Conservation (phyloP, 2,113 vertebrate genomes). For the Rafetus swinhoei region DNA sequence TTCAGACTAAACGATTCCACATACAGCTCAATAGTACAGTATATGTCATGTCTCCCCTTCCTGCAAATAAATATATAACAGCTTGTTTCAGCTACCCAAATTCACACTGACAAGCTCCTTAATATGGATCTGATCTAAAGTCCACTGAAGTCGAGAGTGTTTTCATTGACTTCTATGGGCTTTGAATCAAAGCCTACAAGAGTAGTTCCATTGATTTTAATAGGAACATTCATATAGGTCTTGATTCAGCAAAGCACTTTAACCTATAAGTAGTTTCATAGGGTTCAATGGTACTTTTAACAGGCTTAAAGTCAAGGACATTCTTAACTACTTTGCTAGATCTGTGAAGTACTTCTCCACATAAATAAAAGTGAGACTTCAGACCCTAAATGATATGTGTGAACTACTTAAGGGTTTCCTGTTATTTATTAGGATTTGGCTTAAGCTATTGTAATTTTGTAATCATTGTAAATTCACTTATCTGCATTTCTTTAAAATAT, state of each 20-base stretch:
- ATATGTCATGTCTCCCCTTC: background rate
- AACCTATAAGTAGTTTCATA: background rate
- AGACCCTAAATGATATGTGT: background rate
- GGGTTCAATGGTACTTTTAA: slow-evolving; percentile 21
- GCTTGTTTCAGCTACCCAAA: background rate
- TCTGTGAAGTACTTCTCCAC: slow-evolving; percentile 52
- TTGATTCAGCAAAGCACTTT: background rate
- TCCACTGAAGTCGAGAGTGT: background rate
- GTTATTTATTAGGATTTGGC: slow-evolving; percentile 13
- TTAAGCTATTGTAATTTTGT: background rate
- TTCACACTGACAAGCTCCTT: background rate
- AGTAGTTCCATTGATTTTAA: background rate
- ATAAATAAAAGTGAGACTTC: slow-evolving; percentile 32
- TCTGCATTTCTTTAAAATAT: too few relatives aligned
- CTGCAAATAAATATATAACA: background rate
- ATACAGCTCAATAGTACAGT: background rate
- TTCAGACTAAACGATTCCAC: background rate
- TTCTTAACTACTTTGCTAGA: slow-evolving; percentile 18
- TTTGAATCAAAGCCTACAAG: background rate
- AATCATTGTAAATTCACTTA: slow-evolving; percentile 15
- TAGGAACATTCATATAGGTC: rapidly evolving
- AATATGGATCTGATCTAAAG: rapidly evolving
- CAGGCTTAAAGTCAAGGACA: slow-evolving; percentile 44
- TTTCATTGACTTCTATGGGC: background rate
- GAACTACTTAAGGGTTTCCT: background rate